phyloP scores from a whole-genome alignment of 2,113 vertebrate genomes.

The Eptesicus fuscus region DNA sequence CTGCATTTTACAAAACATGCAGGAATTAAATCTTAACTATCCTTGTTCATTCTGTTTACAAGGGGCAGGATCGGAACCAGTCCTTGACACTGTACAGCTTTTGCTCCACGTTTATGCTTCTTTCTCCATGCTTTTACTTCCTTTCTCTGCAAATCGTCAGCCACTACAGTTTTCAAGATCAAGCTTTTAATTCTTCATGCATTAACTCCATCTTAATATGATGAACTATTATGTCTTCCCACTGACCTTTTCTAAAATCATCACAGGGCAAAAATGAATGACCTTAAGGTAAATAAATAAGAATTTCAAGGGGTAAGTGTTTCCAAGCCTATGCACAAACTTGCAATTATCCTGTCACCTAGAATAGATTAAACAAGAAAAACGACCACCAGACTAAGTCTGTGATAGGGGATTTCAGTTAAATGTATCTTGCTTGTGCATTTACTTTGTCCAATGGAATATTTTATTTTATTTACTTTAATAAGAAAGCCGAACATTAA shows the following conservation, averaged over 20 bases:
- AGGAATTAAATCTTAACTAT: background rate
- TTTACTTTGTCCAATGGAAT: background rate
- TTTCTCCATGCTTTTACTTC: background rate
- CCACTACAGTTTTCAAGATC: background rate
- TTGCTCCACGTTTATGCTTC: background rate
- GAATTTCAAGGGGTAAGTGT: background rate
- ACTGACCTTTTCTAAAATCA: conserved; percentile 23
- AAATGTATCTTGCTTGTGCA: background rate
- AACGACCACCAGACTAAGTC: background rate
- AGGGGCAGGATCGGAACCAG: no score
- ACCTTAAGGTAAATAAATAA: conserved; percentile 6
- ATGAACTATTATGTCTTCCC: background rate
- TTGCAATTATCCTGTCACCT: background rate
- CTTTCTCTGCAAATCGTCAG: background rate
- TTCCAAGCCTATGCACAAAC: conserved; percentile 6
- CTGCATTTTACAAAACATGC: background rate
- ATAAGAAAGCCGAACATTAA: background rate
- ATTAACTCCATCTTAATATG: background rate
- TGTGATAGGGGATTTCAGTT: background rate
- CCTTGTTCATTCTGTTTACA: background rate
- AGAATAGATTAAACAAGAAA: background rate
- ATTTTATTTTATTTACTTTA: background rate
- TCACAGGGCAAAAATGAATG: background rate
- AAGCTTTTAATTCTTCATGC: background rate
- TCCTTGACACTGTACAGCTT: background rate